These are phyloP conservation scores for Chrysopa pallens DNA, from an alignment of 1,140 invertebrate species.

Conservation along the genomic window DNA sequence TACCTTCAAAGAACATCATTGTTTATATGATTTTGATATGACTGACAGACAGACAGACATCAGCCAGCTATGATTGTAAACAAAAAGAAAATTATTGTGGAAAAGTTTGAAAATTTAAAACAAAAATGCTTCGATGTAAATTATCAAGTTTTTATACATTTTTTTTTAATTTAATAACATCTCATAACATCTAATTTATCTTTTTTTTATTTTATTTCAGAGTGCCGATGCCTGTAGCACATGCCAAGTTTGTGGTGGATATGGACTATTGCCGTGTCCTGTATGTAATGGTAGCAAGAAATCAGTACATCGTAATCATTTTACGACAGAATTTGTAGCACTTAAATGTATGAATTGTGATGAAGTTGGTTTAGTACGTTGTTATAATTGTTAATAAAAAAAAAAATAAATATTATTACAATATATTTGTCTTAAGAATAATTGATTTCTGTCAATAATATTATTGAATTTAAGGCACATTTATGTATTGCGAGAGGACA, in stretches of 20 bases:
- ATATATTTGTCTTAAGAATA: too few relatives aligned
- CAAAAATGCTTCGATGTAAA: too few relatives aligned
- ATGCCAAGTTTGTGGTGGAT: slow-evolving; percentile 80
- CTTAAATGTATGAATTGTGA: slow-evolving; percentile 95
- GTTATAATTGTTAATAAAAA: slow-evolving; percentile 46
- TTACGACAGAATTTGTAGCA: slow-evolving; percentile 82
- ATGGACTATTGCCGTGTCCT: slow-evolving; percentile 69
- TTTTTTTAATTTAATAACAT: slow-evolving; percentile 1
- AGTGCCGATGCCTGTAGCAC: slow-evolving; percentile 54
- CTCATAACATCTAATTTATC: slow-evolving; percentile 10
- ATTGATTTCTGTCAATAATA: too few relatives aligned
- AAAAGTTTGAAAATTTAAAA: too few relatives aligned
- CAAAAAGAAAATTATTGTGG: too few relatives aligned
- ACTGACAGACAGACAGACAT: too few relatives aligned
- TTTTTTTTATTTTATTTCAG: slow-evolving; percentile 49
- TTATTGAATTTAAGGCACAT: too few relatives aligned
- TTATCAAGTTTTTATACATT: too few relatives aligned
- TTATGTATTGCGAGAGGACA: too few relatives aligned
- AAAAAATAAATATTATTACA: neutral
- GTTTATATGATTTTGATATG: too few relatives aligned
- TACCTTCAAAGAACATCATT: too few relatives aligned
- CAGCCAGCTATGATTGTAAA: too few relatives aligned
- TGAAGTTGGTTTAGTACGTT: slow-evolving; percentile 78
- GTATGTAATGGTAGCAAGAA: slow-evolving; percentile 91
- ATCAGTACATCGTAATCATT: slow-evolving; percentile 81